A percentile compares a stretch with the other conserved stretches of the same genome.
Conservation (phyloP, 1,140 invertebrate genomes). For the Liolophura sinensis region DNA sequence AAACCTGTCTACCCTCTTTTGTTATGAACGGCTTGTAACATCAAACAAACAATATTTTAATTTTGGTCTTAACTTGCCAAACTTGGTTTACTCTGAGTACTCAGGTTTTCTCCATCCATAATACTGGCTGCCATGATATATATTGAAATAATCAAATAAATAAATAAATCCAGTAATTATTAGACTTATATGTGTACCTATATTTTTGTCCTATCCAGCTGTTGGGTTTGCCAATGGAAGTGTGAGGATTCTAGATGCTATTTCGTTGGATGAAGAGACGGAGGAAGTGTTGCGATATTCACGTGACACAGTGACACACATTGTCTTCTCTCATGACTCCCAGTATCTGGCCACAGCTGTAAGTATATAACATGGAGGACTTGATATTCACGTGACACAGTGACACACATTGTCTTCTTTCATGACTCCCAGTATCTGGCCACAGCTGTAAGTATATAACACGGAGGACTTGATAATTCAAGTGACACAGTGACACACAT, state of each 20-base stretch:
- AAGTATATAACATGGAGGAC: constrained; percentile 19
- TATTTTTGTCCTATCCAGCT: constrained; percentile 36
- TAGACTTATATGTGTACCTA: not conserved
- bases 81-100: too few species aligned
- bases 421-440: constrained; percentile 55
- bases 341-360: constrained; percentile 57
- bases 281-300: constrained; percentile 51
- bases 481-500: constrained; percentile 55
- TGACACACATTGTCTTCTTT: constrained; percentile 56
- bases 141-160: not conserved
- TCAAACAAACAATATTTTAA: too few species aligned
- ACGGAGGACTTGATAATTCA: too few species aligned
- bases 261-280: constrained; percentile 50
- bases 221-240: constrained; percentile 58
- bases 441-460: constrained; percentile 58
- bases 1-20: too few species aligned
- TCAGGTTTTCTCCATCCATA: too few species aligned
- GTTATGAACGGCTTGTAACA: too few species aligned
- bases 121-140: too few species aligned
- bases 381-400: constrained; percentile 51
- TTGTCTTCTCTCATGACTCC: constrained; percentile 55
- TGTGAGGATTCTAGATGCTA: constrained; percentile 51
- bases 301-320: constrained; percentile 54
- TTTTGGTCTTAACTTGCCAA: too few species aligned
- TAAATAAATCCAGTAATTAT: not conserved